Conservation (phyloP, 2,113 vertebrate species). For the Mungos mungo region DNA sequence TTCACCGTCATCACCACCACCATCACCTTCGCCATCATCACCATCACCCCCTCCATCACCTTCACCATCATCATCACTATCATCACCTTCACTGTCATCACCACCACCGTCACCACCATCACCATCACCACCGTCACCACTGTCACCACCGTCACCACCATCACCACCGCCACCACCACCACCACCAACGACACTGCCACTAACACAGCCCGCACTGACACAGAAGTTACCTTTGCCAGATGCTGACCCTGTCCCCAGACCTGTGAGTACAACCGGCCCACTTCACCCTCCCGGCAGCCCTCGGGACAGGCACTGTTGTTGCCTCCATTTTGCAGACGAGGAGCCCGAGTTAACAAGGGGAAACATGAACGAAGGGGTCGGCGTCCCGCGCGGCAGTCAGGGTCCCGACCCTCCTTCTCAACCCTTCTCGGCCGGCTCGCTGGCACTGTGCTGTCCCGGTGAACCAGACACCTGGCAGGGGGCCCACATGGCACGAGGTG, state of each 20-base stretch:
- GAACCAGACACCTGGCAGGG: background rate
- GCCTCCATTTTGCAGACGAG: background rate
- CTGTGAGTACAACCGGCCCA: background rate
- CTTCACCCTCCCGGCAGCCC: background rate
- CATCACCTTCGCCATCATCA: accelerated
- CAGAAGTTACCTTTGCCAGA: no score
- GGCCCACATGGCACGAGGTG: accelerated
- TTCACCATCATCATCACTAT: accelerated
- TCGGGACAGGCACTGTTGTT: background rate
- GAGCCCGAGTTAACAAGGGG: background rate
- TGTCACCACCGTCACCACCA: accelerated
- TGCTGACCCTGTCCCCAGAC: no score
- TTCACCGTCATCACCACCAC: background rate
- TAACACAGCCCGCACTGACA: background rate
- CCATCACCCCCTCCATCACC: accelerated
- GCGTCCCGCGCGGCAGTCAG: accelerated
- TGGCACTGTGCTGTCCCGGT: background rate
- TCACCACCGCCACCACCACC: background rate
- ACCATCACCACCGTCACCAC: background rate
- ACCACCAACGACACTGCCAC: background rate
- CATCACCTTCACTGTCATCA: accelerated
- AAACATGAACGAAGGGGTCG: no score
- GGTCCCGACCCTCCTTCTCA: background rate
- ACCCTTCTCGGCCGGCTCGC: background rate
- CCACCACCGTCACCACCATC: background rate